phyloP scores from a whole-genome alignment of 2,113 vertebrate genomes.

The Geothlypis trichas region DNA sequence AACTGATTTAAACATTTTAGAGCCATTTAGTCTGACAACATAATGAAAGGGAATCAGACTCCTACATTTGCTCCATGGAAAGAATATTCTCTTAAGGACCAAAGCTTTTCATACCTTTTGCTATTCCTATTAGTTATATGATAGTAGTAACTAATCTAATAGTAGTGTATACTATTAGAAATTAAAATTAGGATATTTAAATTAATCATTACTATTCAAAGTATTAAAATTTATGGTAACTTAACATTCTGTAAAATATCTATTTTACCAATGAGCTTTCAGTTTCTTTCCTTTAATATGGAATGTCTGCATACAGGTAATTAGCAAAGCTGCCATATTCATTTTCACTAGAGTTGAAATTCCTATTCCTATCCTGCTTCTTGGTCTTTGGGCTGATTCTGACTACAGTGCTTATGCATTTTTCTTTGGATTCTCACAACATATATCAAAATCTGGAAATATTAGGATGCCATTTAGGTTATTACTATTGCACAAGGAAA shows the following conservation, averaged over 20 bases:
- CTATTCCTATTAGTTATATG: background rate
- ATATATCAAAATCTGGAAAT: background rate
- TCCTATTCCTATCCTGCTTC: background rate
- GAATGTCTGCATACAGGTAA: background rate
- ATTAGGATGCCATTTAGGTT: background rate
- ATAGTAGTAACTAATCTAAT: background rate
- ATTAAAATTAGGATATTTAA: background rate
- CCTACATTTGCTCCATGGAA: background rate
- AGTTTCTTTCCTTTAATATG: background rate
- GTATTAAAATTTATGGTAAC: background rate
- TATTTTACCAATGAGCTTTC: background rate
- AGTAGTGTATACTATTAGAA: background rate
- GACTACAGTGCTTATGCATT: background rate
- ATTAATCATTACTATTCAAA: background rate
- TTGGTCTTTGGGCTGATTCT: background rate
- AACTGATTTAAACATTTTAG: conserved; percentile 32
- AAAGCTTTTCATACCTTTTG: background rate
- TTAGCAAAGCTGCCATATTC: background rate
- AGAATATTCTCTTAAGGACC: background rate
- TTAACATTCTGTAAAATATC: background rate
- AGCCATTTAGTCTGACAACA: conserved; percentile 23
- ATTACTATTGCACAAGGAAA: background rate
- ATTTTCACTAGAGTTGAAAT: background rate
- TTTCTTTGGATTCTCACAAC: background rate
- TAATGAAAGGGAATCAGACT: conserved; percentile 15